Percentiles rank a stretch among this genome's conserved stretches.
phyloP scores from a whole-genome alignment of 2,797 vertebrate genomes.

The Anabacerthia variegaticeps region DNA sequence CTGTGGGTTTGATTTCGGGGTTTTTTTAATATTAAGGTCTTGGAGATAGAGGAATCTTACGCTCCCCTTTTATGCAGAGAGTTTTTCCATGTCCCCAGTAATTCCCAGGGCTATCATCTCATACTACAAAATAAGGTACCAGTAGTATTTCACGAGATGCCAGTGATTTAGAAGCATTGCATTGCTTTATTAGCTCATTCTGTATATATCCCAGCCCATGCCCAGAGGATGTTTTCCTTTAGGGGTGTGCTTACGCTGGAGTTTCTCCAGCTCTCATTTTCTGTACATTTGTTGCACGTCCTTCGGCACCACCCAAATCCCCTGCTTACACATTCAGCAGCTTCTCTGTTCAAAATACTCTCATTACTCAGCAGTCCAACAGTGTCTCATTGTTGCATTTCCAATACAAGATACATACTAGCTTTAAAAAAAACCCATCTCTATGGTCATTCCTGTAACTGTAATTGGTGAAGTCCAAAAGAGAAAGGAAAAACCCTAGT shows the following conservation, averaged over 20 bases:
- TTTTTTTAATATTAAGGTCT: background rate
- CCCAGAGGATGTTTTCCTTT: background rate
- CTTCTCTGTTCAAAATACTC: background rate
- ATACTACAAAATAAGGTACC: background rate
- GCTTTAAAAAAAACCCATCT: background rate
- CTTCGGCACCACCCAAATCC: constrained; percentile 7
- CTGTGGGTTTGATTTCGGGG: background rate
- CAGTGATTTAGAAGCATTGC: background rate
- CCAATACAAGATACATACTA: background rate
- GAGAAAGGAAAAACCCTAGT: background rate
- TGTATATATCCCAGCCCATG: background rate
- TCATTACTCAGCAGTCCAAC: constrained; percentile 26
- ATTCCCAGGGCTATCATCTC: background rate
- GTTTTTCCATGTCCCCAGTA: background rate
- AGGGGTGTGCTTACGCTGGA: background rate
- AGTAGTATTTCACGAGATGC: background rate
- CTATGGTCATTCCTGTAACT: background rate
- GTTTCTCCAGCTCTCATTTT: background rate
- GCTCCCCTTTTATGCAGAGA: background rate
- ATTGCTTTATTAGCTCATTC: background rate
- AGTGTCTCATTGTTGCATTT: background rate
- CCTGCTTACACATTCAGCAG: background rate
- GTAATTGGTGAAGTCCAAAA: background rate
- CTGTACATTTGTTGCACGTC: constrained; percentile 49
- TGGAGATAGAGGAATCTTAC: background rate